phyloP scores from a whole-genome alignment of 2,888 invertebrate genomes.

The Oxycera nigricornis region DNA sequence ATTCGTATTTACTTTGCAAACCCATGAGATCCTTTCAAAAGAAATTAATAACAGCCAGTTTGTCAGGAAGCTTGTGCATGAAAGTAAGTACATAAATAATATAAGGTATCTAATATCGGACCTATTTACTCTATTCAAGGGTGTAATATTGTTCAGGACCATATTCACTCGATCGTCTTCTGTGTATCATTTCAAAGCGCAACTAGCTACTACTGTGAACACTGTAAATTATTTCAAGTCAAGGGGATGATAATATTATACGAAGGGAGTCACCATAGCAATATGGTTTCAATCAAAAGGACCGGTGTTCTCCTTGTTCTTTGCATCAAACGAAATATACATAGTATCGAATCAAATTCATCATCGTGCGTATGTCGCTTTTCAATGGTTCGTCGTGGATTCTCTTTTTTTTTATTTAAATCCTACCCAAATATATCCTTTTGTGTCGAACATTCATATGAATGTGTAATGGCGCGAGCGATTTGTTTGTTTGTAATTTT shows the following conservation, averaged over 20 bases:
- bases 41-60: too few relatives aligned
- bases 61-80: neutral
- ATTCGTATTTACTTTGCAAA: neutral
- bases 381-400: neutral
- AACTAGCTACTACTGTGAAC: neutral
- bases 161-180: constrained; percentile 25
- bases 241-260: neutral
- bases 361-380: too few relatives aligned
- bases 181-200: neutral
- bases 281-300: constrained; percentile 5
- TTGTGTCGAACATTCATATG: neutral
- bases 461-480: constrained; percentile 40
- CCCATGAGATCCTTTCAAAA: neutral
- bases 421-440: constrained; percentile 1
- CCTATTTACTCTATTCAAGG: neutral
- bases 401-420: neutral
- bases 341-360: neutral
- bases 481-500: constrained; percentile 36
- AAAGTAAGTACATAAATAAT: neutral
- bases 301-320: neutral
- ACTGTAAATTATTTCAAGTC: neutral
- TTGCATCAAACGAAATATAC: neutral
- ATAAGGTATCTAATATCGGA: neutral
- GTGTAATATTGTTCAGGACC: neutral
- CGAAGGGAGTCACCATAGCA: constrained; percentile 25